These are phyloP conservation scores for Drosophila anceps DNA, from an alignment of 2,888 invertebrate species.

Conservation along the genomic window DNA sequence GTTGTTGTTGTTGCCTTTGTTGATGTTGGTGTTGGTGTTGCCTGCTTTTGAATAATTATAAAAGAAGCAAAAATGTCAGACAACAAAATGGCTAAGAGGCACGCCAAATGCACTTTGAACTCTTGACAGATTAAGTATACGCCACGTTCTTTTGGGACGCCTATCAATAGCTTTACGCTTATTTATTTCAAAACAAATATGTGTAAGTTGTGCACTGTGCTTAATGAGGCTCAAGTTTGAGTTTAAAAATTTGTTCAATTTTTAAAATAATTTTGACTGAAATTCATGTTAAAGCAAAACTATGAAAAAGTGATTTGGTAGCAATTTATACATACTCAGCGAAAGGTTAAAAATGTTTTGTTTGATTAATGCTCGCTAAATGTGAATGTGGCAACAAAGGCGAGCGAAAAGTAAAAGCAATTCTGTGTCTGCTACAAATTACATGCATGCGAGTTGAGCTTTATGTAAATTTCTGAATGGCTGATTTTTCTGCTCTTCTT, in stretches of 20 bases:
- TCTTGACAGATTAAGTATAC: slow-evolving; percentile 52
- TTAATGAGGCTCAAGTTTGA: slow-evolving; percentile 16
- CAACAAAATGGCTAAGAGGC: slow-evolving; percentile 29
- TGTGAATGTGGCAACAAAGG: background rate
- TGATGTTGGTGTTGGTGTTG: slow-evolving; percentile 24
- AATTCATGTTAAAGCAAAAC: background rate
- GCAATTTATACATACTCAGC: slow-evolving; percentile 20
- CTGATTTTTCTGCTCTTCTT: slow-evolving; percentile 29
- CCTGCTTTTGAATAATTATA: slow-evolving; percentile 71
- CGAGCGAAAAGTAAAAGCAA: slow-evolving; percentile 43
- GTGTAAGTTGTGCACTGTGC: slow-evolving; percentile 4
- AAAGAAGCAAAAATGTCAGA: slow-evolving; percentile 41
- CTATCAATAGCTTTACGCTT: slow-evolving; percentile 29
- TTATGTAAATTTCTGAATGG: slow-evolving; percentile 69
- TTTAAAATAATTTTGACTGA: background rate
- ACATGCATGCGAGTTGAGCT: slow-evolving; percentile 56
- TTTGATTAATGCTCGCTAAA: slow-evolving; percentile 23
- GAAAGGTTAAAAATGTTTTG: slow-evolving; percentile 15
- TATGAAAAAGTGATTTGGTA: background rate
- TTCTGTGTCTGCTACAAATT: slow-evolving; percentile 61
- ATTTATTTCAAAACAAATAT: slow-evolving; percentile 16
- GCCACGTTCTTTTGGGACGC: slow-evolving; percentile 20
- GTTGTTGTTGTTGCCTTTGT: slow-evolving; percentile 47
- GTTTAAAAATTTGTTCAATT: background rate
- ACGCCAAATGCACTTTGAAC: slow-evolving; percentile 45